phyloP scores from a whole-genome alignment of 2,113 vertebrate genomes.

The Hippocampus mohnikei region DNA sequence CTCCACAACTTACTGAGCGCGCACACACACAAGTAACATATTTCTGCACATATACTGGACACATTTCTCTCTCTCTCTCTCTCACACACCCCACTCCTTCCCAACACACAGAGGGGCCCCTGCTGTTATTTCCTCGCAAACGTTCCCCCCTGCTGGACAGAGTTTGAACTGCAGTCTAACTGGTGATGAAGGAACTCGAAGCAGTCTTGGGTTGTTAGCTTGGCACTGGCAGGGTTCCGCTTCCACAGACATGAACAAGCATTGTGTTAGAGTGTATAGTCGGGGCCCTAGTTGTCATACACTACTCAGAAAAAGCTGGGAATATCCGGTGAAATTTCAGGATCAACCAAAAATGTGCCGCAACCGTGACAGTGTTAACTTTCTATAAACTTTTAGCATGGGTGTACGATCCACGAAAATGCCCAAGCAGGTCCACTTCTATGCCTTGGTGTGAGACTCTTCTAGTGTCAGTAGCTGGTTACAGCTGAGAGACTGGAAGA shows the following conservation, averaged over 20 bases:
- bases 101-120: conserved; percentile 18
- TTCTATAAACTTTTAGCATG: too few relatives aligned
- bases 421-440: too few relatives aligned
- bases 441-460: too few relatives aligned
- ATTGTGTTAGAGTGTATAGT: too few relatives aligned
- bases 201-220: not conserved
- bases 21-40: conserved; percentile 10
- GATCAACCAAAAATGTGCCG: too few relatives aligned
- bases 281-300: too few relatives aligned
- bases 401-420: too few relatives aligned
- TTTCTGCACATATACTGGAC: conserved; percentile 18
- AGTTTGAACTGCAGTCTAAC: conserved; percentile 35
- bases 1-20: conserved; percentile 79
- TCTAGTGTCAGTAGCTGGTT: too few relatives aligned
- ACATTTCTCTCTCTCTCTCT: not conserved
- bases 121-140: conserved; percentile 44
- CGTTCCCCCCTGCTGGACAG: conserved; percentile 65
- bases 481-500: too few relatives aligned
- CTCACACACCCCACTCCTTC: conserved; percentile 8
- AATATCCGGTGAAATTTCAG: too few relatives aligned
- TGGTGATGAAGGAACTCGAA: not conserved
- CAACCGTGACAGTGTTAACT: too few relatives aligned
- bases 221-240: not conserved
- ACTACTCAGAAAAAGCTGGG: too few relatives aligned
- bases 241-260: not conserved